Conservation (phyloP, 1,140 invertebrate genomes). For the Brevipalpus yothersi region DNA sequence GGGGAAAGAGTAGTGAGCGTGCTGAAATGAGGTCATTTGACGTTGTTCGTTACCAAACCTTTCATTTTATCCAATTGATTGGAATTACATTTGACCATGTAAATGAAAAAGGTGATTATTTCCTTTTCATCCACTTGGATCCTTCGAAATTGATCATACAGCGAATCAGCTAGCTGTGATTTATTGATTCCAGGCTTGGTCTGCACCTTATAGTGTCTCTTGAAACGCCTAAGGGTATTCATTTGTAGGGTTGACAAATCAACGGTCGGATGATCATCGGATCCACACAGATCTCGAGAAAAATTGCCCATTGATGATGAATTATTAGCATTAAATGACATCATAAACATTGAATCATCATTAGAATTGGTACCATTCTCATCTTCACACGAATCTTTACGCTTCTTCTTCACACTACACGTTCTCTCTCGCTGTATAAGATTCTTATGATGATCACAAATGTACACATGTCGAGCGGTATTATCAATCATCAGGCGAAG, state of each 20-base stretch:
- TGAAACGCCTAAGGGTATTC: conserved; percentile 71
- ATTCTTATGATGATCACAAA: conserved; percentile 85
- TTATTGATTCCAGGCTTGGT: conserved; percentile 75
- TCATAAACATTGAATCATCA: neutral
- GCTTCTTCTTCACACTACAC: conserved; percentile 35
- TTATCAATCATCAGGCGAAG: conserved; percentile 66
- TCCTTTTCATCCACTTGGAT: conserved; percentile 84
- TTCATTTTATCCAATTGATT: conserved; percentile 54
- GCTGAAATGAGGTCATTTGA: neutral
- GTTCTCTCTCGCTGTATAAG: conserved; percentile 72
- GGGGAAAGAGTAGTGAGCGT: too few species aligned
- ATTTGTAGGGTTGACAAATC: conserved; percentile 78
- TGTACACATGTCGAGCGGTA: conserved; percentile 70
- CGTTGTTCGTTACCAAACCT: conserved; percentile 12
- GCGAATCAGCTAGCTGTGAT: conserved; percentile 72
- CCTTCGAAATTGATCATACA: conserved; percentile 80
- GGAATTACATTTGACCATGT: conserved; percentile 78
- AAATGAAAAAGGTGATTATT: conserved; percentile 81
- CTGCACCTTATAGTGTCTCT: conserved; percentile 70
- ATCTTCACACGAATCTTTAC: conserved; percentile 60
- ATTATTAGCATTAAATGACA: neutral
- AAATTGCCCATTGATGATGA: neutral
- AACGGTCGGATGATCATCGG: conserved; percentile 22
- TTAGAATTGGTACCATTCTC: conserved; percentile 30
- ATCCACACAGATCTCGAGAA: neutral